Evolutionary conservation across 2,797 vertebrate species (phyloP).

Genomic region (Pyrrhura leucotis): DNA sequence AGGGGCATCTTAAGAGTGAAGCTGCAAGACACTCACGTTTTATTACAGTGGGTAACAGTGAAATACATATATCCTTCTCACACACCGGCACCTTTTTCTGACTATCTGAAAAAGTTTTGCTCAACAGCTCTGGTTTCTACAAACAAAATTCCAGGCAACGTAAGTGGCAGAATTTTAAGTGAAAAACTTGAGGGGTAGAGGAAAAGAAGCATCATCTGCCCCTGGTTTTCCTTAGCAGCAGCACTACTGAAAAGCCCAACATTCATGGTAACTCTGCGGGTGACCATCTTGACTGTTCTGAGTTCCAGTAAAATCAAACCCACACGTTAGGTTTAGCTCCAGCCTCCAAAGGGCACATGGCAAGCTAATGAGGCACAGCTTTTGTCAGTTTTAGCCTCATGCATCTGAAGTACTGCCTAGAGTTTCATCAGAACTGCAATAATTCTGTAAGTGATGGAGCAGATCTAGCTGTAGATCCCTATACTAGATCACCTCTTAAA

Average conservation of each 20-base stretch:
- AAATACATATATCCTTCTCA: neutral
- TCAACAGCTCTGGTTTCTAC: neutral
- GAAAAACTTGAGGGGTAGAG: neutral
- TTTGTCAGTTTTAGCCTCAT: neutral
- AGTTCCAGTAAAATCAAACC: neutral
- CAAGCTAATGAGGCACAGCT: neutral
- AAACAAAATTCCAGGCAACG: neutral
- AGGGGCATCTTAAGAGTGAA: neutral
- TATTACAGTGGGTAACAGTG: neutral
- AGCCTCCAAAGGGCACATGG: neutral
- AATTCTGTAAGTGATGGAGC: neutral
- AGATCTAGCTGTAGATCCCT: neutral
- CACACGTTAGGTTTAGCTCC: neutral
- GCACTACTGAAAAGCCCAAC: neutral
- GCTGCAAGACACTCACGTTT: rapidly evolving
- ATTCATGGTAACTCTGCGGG: neutral
- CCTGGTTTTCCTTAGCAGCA: neutral
- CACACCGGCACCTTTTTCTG: neutral
- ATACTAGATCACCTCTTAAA: neutral
- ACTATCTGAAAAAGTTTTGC: neutral
- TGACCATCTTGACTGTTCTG: neutral
- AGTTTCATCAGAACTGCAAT: neutral
- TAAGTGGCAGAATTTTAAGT: neutral
- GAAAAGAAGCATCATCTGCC: neutral
- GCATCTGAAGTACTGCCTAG: neutral